These are phyloP conservation scores for Thumatha senex DNA, from an alignment of 2,888 invertebrate species.

Conservation along the genomic window DNA sequence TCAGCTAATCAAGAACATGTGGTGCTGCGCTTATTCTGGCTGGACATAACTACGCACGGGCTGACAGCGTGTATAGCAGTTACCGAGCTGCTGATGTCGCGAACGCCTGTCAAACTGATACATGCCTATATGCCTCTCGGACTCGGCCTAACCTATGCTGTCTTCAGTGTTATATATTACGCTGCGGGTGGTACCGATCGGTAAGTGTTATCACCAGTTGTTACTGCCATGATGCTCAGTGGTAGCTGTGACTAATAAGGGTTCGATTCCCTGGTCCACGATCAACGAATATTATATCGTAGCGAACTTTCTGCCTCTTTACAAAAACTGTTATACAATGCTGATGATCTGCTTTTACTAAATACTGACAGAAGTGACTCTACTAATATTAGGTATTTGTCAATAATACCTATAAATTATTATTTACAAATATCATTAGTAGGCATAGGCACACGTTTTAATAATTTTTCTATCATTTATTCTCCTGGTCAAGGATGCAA, in stretches of 20 bases:
- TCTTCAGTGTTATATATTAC: constrained; percentile 89
- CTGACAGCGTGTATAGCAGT: constrained; percentile 89
- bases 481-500: too few species aligned
- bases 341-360: too few species aligned
- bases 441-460: too few species aligned
- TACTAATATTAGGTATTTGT: too few species aligned
- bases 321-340: too few species aligned
- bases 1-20: constrained; percentile 17
- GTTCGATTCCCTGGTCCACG: too few species aligned
- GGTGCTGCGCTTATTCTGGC: constrained; percentile 45
- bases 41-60: constrained; percentile 75
- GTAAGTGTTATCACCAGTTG: constrained; percentile 57
- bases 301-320: neutral
- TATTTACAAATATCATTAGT: too few species aligned
- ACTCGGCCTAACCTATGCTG: constrained; percentile 86
- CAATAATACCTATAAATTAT: too few species aligned
- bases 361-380: too few species aligned
- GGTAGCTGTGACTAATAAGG: neutral
- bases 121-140: constrained; percentile 86
- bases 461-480: too few species aligned
- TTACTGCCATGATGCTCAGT: too few species aligned
- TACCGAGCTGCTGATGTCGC: constrained; percentile 86
- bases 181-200: constrained; percentile 89
- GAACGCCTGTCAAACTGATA: constrained; percentile 82
- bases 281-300: too few species aligned